A percentile compares a stretch with the other conserved stretches of the same genome.
These are phyloP conservation scores for Thunnus albacares DNA, from an alignment of 2,797 vertebrate genomes.

Conservation along the genomic window DNA sequence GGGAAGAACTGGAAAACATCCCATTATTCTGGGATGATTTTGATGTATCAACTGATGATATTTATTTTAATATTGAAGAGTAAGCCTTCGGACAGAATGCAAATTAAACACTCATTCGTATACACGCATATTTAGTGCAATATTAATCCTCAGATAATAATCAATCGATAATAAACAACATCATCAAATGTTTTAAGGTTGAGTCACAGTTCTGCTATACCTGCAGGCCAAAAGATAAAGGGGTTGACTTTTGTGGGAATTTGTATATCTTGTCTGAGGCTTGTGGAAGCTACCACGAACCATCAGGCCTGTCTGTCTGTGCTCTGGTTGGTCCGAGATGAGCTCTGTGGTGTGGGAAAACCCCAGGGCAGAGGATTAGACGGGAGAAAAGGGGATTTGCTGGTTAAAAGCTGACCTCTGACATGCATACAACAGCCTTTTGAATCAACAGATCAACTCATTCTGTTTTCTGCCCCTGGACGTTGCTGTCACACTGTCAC, in stretches of 20 bases:
- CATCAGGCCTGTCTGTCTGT: slow-evolving; percentile 50
- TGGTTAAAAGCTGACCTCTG: slow-evolving; percentile 79
- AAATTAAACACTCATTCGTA: too few species aligned
- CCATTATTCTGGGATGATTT: too few species aligned
- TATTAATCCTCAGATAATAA: too few species aligned
- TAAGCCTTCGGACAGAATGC: too few species aligned
- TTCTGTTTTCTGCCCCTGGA: slow-evolving; percentile 50
- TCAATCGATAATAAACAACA: too few species aligned
- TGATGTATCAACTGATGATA: too few species aligned
- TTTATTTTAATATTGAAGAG: too few species aligned
- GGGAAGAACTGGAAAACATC: too few species aligned
- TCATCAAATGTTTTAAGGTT: too few species aligned
- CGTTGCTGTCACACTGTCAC: slow-evolving; percentile 49
- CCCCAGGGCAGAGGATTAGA: slow-evolving; percentile 74
- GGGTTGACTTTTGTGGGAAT: not conserved
- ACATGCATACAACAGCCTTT: slow-evolving; percentile 74
- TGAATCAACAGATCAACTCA: slow-evolving; percentile 70
- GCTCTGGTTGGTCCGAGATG: slow-evolving; percentile 54
- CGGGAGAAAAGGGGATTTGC: slow-evolving; percentile 72
- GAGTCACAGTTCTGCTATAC: too few species aligned
- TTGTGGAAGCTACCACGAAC: slow-evolving; percentile 28
- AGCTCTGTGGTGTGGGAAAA: slow-evolving; percentile 75
- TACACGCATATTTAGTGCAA: too few species aligned
- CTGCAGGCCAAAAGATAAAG: too few species aligned
- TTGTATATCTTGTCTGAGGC: slow-evolving; percentile 18